Base-by-base conservation (phyloP, 2,113 vertebrate species). In the Rhea pennata region DNA sequence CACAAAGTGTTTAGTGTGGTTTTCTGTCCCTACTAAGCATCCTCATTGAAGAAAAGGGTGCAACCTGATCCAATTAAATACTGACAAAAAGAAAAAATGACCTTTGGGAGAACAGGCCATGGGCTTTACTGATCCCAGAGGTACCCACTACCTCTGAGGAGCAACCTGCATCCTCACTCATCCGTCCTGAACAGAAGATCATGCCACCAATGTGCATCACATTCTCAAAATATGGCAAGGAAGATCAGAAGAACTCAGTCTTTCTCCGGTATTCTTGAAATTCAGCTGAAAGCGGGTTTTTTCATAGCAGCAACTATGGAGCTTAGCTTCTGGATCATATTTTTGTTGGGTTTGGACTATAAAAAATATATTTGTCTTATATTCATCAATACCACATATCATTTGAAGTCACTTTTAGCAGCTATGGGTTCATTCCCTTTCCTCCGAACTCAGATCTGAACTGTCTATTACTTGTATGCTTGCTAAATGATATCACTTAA, bases 401-500 rank as follows among this genome's bases (percentile, higher is more conserved):
- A 87, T 67, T 61, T 74, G 21, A 79, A 77, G 44, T 65, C 75
- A 76, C 27, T 88, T 85, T 87, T 67, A 90, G 29, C 58, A 87
- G 62, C 62, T 85, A 79, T n/a, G 85, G 39, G 51, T 93, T 94
- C 61, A 81, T 88, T 81, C 64, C 27, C 24, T 87, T 80, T 85
- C 48, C 51, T 73, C 62, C 77, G 84, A 94, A 96, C 78, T 91
- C 76, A 84, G 29, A 83, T 58, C 15, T 93, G 86, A 97, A 76
- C 65, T 78, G 91, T 81, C 39, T 87, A 58, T 87, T 92, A 69
- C 77, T 88, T 4, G 0, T 81, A 72, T 61, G 46, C 71, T 94
- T 21, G 4, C 91, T 94, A 95, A 96, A 92, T 85, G 64, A 81
- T 94, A 95, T 88, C 90, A 81, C 51, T 94, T 93, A 97, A 95